Conservation (phyloP, 2,797 vertebrate genomes). For the Falco rusticolus region DNA sequence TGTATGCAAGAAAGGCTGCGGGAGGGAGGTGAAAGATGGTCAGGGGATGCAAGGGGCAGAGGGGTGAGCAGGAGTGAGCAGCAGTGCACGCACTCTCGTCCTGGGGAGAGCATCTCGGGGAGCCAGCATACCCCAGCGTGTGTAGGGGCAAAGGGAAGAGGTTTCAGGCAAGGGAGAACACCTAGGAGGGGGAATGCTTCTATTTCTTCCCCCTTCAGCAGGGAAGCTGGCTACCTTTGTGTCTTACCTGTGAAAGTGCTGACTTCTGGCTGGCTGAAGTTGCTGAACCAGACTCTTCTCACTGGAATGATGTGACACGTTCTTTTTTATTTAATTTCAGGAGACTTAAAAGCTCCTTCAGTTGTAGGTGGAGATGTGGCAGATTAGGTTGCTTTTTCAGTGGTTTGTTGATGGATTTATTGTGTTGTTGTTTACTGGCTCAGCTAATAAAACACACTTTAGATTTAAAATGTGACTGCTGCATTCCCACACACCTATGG, state of each 20-base stretch:
- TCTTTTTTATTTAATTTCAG: not conserved
- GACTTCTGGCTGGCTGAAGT: not conserved
- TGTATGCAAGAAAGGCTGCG: not conserved
- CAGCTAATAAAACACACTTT: not conserved
- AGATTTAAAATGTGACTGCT: not conserved
- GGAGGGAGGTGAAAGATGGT: not conserved
- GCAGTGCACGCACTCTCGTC: not conserved
- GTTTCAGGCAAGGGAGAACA: not conserved
- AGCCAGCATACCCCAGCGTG: not conserved
- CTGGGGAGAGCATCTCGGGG: accelerated
- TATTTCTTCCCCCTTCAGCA: not conserved
- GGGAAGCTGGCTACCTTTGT: not conserved
- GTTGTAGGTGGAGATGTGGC: not conserved
- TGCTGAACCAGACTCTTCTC: not conserved
- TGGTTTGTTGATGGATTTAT: constrained; percentile 1
- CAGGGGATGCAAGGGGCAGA: accelerated
- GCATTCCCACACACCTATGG: not conserved
- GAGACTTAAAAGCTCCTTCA: not conserved
- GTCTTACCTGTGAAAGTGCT: not conserved
- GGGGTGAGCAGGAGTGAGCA: not conserved
- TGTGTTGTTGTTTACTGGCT: constrained; percentile 1
- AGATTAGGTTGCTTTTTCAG: not conserved
- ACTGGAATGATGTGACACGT: accelerated
- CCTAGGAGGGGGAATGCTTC: not conserved
- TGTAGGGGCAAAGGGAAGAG: accelerated